Conservation (phyloP, 2,797 vertebrate genomes). For the Eospalax fontanierii region DNA sequence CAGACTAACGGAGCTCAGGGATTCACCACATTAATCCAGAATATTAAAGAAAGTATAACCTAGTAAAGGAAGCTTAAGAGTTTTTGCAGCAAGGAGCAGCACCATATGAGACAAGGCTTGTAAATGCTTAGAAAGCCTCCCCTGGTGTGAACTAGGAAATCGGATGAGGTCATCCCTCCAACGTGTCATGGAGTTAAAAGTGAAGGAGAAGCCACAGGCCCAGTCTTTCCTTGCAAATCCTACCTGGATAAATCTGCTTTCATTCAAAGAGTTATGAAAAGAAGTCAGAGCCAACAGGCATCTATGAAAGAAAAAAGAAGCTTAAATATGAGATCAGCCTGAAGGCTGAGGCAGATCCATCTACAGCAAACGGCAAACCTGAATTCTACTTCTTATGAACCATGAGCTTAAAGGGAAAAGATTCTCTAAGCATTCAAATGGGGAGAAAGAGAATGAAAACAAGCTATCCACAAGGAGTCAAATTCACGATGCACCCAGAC, state of each 20-base stretch:
- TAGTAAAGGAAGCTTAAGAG: too few relatives aligned
- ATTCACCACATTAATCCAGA: neutral
- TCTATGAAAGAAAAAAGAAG: neutral
- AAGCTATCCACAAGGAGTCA: neutral
- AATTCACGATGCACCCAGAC: neutral
- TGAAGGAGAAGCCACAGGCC: neutral
- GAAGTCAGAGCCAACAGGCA: neutral
- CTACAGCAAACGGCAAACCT: neutral
- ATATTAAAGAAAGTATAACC: neutral
- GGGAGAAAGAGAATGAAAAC: neutral
- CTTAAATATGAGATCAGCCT: neutral
- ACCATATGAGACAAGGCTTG: neutral
- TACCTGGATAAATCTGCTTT: neutral
- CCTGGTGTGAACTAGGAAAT: neutral
- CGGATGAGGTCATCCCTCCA: rapidly evolving
- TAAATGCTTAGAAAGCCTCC: neutral
- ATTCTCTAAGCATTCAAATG: neutral
- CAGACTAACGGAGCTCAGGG: rapidly evolving
- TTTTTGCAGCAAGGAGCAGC: neutral
- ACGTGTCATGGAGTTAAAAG: neutral
- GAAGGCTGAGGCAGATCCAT: neutral
- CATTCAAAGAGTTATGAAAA: neutral
- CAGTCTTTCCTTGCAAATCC: neutral
- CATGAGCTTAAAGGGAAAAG: neutral
- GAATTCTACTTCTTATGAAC: neutral